Conservation (phyloP, 2,113 vertebrate genomes). For the Theristicus caerulescens region DNA sequence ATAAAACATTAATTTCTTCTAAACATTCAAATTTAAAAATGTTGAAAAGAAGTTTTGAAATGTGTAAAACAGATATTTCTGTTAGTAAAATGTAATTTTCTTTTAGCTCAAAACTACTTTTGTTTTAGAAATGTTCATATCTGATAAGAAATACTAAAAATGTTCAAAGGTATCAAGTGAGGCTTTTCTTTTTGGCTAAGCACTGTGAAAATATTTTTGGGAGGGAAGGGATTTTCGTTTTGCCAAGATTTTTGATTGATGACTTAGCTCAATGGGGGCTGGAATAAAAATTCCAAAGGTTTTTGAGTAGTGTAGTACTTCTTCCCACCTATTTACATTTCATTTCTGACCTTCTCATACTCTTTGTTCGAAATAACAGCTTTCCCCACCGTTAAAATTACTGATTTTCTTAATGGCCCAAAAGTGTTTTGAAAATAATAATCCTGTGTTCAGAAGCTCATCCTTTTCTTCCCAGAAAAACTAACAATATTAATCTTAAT, state of each 20-base stretch:
- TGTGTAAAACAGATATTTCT: neutral
- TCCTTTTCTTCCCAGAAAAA: neutral
- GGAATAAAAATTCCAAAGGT: neutral
- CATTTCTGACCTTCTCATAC: neutral
- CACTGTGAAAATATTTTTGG: neutral
- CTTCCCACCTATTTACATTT: neutral
- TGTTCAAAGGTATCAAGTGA: neutral
- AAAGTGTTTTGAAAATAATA: neutral
- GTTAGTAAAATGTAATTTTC: neutral
- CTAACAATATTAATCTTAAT: neutral
- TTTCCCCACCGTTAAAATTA: neutral
- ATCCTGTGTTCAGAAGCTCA: neutral
- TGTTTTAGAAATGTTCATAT: neutral
- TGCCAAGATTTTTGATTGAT: neutral
- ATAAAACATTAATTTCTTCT: neutral
- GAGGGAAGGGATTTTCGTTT: neutral
- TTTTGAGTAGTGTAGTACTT: neutral
- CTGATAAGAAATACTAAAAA: neutral
- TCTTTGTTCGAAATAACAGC: neutral
- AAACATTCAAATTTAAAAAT: neutral
- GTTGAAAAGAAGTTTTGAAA: neutral
- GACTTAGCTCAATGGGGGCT: neutral
- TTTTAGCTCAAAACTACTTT: neutral
- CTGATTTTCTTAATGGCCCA: neutral
- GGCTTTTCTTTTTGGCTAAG: neutral